These are phyloP conservation scores for Palythoa grandis DNA, from an alignment of 92 coral and sea anemone genomes.

Conservation along the genomic window DNA sequence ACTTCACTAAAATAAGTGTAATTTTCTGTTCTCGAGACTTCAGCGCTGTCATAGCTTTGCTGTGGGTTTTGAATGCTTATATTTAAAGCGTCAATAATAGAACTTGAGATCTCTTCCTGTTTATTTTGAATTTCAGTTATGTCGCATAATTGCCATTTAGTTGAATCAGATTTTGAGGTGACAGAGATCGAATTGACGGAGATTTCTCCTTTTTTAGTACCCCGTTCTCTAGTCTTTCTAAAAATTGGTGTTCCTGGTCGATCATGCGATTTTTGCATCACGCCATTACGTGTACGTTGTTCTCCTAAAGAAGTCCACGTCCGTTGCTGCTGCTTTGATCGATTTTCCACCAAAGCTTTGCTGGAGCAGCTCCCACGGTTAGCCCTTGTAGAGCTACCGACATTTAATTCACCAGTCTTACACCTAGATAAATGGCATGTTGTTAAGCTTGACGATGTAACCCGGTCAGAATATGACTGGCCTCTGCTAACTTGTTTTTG, in stretches of 20 bases:
- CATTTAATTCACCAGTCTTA: background rate
- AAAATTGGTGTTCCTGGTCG: constrained; percentile 30
- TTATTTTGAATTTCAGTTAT: constrained; percentile 20
- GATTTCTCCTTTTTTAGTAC: constrained; percentile 3
- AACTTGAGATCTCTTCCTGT: constrained; percentile 6
- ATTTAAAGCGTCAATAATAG: background rate
- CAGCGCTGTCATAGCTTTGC: background rate
- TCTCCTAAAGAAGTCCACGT: background rate
- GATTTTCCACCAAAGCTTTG: background rate
- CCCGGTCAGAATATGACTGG: constrained; percentile 13
- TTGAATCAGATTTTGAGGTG: background rate
- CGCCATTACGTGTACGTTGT: background rate
- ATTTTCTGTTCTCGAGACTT: constrained; percentile 4
- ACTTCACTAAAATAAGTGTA: constrained; percentile 7
- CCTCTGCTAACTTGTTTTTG: constrained; percentile 9
- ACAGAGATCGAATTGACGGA: constrained; percentile 1
- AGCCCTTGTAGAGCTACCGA: background rate
- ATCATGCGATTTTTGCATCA: background rate
- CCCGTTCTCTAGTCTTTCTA: background rate
- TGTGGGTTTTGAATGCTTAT: constrained; percentile 1
- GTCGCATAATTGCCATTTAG: constrained; percentile 39
- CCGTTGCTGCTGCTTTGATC: background rate
- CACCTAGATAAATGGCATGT: background rate
- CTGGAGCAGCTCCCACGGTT: background rate
- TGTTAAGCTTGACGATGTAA: background rate